Evolutionary conservation across 2,113 vertebrate genomes (phyloP), one percentile per base, ranked within the genome.

Genomic region (Bufo gargarizans): DNA sequence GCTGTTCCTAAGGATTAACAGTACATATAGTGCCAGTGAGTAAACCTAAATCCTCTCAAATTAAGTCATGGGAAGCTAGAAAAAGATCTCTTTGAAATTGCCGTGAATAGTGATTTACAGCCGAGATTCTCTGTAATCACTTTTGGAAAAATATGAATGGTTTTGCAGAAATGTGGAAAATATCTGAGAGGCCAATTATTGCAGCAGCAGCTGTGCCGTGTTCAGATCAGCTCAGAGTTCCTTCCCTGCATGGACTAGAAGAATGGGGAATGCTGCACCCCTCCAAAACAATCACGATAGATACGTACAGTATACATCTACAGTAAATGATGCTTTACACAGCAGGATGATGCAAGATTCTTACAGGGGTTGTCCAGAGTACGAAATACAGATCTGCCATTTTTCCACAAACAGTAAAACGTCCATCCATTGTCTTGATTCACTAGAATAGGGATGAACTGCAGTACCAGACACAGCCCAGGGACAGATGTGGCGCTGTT

Each of bases 1-100:
- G 72, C 72, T 76, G 72, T 76, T 76, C n/a, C 72, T 50, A 20
- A 11, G 72, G 72, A 76, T 76, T 76, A 76, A 20, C 45, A 76
- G 17, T 50, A 50, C 45, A 50, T 20, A 20, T 19, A 47, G 47
- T 76, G 45, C 72, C 72, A 50, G 45, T 11, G 43, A 72, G 69
- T 72, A 72, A 47, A 72, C 69, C 6, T 72, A 16, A 76, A 76
- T 76, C 45, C 45, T 50, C 72, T 50, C 17, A 19, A 76, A 16
- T 50, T 49, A 72, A 45, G 71, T 74, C 16, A 74, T 45, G 16
- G 45, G 47, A 50, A 76, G 47, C 47, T 47, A 47, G 33, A 74
- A 45, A 20, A 50, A 50, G 20, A 47, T 74, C 45, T 74, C 14
- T 74, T 74, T 74, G 16, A 74, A 74, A 47, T 1, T 17, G 6